Percentiles rank a stretch among this genome's conserved stretches.
Evolutionary conservation across 2,888 invertebrate species (phyloP).

Genomic region (Brenthis ino): DNA sequence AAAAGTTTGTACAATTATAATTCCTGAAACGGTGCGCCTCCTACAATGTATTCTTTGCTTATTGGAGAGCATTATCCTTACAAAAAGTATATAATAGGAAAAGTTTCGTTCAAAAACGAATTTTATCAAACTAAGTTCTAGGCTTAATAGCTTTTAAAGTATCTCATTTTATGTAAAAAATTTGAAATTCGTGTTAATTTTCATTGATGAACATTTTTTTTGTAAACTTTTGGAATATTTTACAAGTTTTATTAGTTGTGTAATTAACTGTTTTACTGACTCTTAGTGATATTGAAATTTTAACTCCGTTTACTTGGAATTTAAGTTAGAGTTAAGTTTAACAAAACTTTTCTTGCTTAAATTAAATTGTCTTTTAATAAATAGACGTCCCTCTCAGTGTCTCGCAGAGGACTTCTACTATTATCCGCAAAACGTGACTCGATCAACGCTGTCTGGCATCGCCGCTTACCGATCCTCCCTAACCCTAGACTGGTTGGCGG

Average conservation of each 20-base stretch:
- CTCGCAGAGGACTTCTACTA: slow-evolving; percentile 54
- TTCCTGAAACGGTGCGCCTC: slow-evolving; percentile 44
- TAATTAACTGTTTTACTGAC: background rate
- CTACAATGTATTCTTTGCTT: slow-evolving; percentile 40
- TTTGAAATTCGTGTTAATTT: slow-evolving; percentile 24
- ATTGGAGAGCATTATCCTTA: slow-evolving; percentile 42
- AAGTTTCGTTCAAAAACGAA: slow-evolving; percentile 38
- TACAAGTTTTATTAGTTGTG: background rate
- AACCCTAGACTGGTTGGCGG: slow-evolving; percentile 68
- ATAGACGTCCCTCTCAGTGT: slow-evolving; percentile 40
- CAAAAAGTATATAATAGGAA: slow-evolving; percentile 41
- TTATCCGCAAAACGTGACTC: slow-evolving; percentile 51
- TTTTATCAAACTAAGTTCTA: slow-evolving; percentile 36
- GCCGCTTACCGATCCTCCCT: slow-evolving; percentile 64
- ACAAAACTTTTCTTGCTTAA: slow-evolving; percentile 7
- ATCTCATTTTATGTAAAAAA: slow-evolving; percentile 30
- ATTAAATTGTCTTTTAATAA: slow-evolving; percentile 11
- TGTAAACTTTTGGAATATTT: background rate
- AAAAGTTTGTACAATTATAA: slow-evolving; percentile 60
- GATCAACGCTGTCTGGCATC: slow-evolving; percentile 55
- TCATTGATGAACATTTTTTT: slow-evolving; percentile 19
- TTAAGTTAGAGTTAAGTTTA: background rate
- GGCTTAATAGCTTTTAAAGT: slow-evolving; percentile 35
- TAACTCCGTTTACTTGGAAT: slow-evolving; percentile 7
- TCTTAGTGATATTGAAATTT: slow-evolving; percentile 10